Base-by-base conservation (phyloP, 1,140 invertebrate species). In the Drosophila ogumai region DNA sequence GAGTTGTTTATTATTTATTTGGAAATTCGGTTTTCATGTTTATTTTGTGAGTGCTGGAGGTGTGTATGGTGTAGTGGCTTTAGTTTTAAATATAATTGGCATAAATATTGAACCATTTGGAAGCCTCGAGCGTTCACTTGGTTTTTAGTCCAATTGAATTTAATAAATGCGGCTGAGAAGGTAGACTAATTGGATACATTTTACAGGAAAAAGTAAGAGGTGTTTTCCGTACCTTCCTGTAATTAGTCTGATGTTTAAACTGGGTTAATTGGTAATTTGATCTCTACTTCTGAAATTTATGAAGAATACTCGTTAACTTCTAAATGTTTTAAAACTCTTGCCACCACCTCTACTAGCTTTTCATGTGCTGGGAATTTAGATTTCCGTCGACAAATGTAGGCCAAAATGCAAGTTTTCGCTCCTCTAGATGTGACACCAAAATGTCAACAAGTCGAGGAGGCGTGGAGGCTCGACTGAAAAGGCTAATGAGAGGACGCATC, bases 401-500 rank as follows among this genome's bases (percentile, higher is more conserved):
- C 57, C 71, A 74, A 63, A 74, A 46, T 74, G 47, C 47, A 63
- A 54, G 71, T 74, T 74, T 64, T 46, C 34, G 40, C 69, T 63
- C 28, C 49, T 63, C 71, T 63, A 55, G 71, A 74, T 65, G 72
- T 84, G 82, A 81, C 81, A 84, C 82, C 82, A 84, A 84, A 84
- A 81, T 84, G 81, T 84, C 81, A 84, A 81, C 73, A 85, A 81
- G 81, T 61, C n/a, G 68, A 28, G 52, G 22, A 36, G 68, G 52
- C 67, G 54, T 77, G 71, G 57, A 77, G 76, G 58, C 59, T 58
- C 44, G 49, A 52, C 71, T 73, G 76, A 86, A 86, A 88, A 80
- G 84, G 82, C 82, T 87, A 87, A 87, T 87, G 82, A 87, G 82
- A 50, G 82, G 65, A 63, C 55, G 79, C 82, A 85, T 81, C 64